Base-by-base conservation (phyloP, 2,888 invertebrate genomes). In the Amphiduros pacificus region DNA sequence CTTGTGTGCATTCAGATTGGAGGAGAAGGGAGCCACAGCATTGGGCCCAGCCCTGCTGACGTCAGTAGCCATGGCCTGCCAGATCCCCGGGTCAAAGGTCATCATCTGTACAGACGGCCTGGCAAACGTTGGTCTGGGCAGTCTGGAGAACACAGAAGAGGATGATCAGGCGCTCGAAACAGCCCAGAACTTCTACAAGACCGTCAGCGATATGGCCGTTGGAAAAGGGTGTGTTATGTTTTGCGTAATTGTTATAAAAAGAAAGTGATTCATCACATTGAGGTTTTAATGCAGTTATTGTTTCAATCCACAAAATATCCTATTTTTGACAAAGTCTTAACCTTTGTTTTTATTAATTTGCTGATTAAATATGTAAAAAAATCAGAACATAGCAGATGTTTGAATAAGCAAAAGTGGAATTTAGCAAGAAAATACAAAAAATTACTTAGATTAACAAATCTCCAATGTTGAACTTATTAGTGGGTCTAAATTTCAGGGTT, bases 41-140 rank as follows among this genome's bases (percentile, higher is more conserved):
- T 71, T 81, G 2, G 81, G 81, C 3, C 81, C 81, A 9, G 77
- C 80, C 4, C 65, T 81, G 29, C 62, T 78, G 24, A 69, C 79
- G 22, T 73, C 78, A 1, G 67, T 77, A 2, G 71, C 73, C 31
- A 72, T 80, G 73, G 80, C 80, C 3, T 70, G 75, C 24, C 70
- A 73, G 51, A 70, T 74, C n/a, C 67, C 75, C 9, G 80, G 80
- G n/a, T 80, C 80, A 57, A 80, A 80, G 73, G 75, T 81, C 29
- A 78, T 81, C 56, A 66, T 81, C 29, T 81, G 80, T 63, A 81
- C 81, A 28, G 81, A 81, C 65, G 81, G 81, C n/a, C 68, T 76
- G 69, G 81, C 81, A 3, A 81, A 80, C 67, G 70, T 77, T 40
- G 81, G 81, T 5, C 66, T 80, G 48, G 80, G 80, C 11, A 75